A percentile compares a stretch with the other conserved stretches of the same genome.
Conservation (phyloP, 53 echinoderm and acorn worm genomes). For the Echinarachnius parma region DNA sequence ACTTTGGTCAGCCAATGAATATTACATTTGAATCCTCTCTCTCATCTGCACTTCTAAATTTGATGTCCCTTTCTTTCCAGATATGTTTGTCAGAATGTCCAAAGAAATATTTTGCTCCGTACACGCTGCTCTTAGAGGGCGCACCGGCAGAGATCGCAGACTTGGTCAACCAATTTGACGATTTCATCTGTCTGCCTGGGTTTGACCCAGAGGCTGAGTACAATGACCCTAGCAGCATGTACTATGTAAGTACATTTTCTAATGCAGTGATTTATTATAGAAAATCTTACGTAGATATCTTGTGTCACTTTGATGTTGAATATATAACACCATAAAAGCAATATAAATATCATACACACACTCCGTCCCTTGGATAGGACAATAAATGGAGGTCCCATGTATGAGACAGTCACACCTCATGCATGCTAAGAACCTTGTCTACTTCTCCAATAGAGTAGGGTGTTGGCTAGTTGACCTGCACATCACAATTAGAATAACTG, state of each 20-base stretch:
- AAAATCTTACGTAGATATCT: no score
- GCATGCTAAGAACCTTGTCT: no score
- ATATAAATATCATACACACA: no score
- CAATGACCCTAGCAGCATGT: constrained; percentile 25
- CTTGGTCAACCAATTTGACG: constrained; percentile 24
- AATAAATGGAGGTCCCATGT: no score
- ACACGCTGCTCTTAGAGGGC: constrained; percentile 41
- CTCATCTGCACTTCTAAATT: not conserved
- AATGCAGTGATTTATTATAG: not conserved
- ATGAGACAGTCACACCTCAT: no score
- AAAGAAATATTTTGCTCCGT: constrained; percentile 41
- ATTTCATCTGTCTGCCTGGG: constrained; percentile 50
- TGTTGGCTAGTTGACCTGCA: no score
- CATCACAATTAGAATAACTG: no score
- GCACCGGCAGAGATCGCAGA: constrained; percentile 9
- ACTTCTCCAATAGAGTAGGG: no score
- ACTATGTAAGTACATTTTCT: constrained; percentile 41
- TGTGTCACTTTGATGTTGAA: no score
- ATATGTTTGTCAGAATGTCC: constrained; percentile 64
- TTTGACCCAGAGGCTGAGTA: constrained; percentile 57
- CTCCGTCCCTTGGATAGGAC: no score
- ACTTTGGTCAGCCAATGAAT: not conserved
- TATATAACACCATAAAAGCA: no score
- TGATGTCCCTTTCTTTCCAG: constrained; percentile 21
- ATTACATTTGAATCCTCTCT: not conserved